phyloP scores from a whole-genome alignment of 2,797 vertebrate species.

The Helicolenus hilgendorfi region DNA sequence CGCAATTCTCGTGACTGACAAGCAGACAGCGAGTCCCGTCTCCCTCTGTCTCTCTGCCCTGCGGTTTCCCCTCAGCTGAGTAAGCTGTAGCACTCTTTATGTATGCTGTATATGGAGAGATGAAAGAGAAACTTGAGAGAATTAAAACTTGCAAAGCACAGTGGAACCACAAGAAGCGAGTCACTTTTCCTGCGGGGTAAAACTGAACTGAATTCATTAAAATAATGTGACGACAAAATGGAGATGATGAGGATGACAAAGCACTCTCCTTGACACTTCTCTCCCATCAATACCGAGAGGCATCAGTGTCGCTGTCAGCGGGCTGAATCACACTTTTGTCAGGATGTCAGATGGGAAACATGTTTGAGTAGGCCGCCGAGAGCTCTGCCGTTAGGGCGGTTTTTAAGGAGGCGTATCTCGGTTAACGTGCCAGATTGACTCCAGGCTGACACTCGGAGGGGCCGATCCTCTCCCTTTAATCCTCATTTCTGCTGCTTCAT shows the following conservation, averaged over 20 bases:
- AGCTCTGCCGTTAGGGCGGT: slow-evolving; percentile 11
- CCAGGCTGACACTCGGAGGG: slow-evolving; percentile 3
- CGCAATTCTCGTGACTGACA: slow-evolving; percentile 23
- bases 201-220: neutral
- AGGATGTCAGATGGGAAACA: slow-evolving; percentile 39
- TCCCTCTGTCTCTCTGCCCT: slow-evolving; percentile 29
- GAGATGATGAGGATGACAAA: slow-evolving; percentile 22
- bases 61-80: slow-evolving; percentile 37
- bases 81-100: neutral
- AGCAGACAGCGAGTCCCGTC: neutral
- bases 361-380: slow-evolving; percentile 7
- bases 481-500: slow-evolving; percentile 46
- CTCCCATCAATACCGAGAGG: slow-evolving; percentile 1
- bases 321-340: slow-evolving; percentile 39
- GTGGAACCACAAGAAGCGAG: slow-evolving; percentile 8
- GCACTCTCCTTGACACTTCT: slow-evolving; percentile 1
- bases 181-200: slow-evolving; percentile 27
- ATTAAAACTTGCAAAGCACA: neutral
- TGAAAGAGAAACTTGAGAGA: slow-evolving; percentile 31
- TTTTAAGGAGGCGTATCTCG: slow-evolving; percentile 21
- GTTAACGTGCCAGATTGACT: slow-evolving; percentile 55
- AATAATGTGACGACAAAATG: slow-evolving; percentile 2
- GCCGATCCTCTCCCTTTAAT: slow-evolving; percentile 14
- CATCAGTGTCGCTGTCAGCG: slow-evolving; percentile 27
- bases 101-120: slow-evolving; percentile 2